These are phyloP conservation scores for Colinus virginianus DNA, from an alignment of 2,113 vertebrate species.

Conservation along the genomic window DNA sequence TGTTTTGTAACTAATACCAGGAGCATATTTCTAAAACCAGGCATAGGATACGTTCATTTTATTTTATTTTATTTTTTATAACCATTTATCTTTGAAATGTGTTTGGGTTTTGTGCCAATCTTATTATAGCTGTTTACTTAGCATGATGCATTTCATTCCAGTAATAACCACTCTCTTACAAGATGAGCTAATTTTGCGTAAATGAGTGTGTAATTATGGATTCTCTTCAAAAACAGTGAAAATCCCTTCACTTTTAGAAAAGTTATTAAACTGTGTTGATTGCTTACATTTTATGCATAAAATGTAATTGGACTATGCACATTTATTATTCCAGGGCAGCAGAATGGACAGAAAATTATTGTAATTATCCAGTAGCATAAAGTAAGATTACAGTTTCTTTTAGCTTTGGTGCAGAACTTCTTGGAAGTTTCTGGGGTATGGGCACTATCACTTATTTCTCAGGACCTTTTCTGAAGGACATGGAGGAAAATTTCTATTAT, in stretches of 20 bases:
- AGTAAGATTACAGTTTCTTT: neutral
- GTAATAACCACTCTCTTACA: constrained; percentile 13
- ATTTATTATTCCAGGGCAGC: neutral
- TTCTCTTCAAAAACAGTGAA: neutral
- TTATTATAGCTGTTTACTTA: constrained; percentile 16
- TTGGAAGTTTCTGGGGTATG: neutral
- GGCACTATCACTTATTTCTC: neutral
- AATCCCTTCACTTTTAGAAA: neutral
- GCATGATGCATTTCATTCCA: neutral
- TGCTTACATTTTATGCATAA: neutral
- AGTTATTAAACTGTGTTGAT: neutral
- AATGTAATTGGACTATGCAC: neutral
- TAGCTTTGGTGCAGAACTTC: neutral
- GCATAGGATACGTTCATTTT: neutral
- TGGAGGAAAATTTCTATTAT: neutral
- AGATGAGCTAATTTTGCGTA: constrained; percentile 44
- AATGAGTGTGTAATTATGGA: constrained; percentile 21
- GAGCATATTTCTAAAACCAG: neutral
- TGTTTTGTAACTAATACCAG: neutral
- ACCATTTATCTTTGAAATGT: neutral
- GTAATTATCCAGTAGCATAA: neutral
- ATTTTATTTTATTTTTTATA: constrained; percentile 1
- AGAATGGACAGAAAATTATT: neutral
- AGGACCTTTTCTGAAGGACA: neutral
- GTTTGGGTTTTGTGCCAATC: neutral